Conservation (phyloP, 2,888 invertebrate genomes). For the Spatulosminthurus flaviceps region DNA sequence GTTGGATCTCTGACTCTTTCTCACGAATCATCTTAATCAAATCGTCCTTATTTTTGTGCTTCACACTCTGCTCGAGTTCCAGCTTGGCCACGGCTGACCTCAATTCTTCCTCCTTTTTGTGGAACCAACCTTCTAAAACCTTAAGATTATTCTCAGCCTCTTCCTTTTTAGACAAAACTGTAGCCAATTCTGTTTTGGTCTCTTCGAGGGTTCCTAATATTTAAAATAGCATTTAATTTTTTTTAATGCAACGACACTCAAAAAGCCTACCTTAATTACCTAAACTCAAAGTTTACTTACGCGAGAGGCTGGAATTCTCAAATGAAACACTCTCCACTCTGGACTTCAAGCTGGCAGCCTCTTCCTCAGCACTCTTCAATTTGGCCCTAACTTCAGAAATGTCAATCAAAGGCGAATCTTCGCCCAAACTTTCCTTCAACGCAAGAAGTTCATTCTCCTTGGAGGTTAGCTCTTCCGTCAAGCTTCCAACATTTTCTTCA, state of each 20-base stretch:
- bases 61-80: constrained; percentile 57
- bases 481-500: constrained; percentile 55
- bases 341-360: constrained; percentile 52
- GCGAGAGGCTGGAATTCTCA: constrained; percentile 57
- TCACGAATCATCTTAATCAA: constrained; percentile 60
- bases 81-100: constrained; percentile 58
- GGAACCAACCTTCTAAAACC: constrained; percentile 62
- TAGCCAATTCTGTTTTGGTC: constrained; percentile 45
- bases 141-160: constrained; percentile 59
- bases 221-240: too few species aligned
- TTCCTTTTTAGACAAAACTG: constrained; percentile 53
- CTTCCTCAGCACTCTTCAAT: constrained; percentile 54
- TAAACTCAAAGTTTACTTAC: too few species aligned
- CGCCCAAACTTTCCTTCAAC: constrained; percentile 60
- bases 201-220: constrained; percentile 52
- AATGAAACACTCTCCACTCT: constrained; percentile 55
- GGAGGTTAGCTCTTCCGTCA: constrained; percentile 58
- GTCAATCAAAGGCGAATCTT: constrained; percentile 62
- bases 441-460: constrained; percentile 60
- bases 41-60: constrained; percentile 62
- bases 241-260: too few species aligned
- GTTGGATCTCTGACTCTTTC: constrained; percentile 57
- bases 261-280: too few species aligned
- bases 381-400: constrained; percentile 61
- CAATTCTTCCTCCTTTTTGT: constrained; percentile 62